phyloP scores from a whole-genome alignment of 2,113 vertebrate genomes.

The Chlorodrepanis virens region DNA sequence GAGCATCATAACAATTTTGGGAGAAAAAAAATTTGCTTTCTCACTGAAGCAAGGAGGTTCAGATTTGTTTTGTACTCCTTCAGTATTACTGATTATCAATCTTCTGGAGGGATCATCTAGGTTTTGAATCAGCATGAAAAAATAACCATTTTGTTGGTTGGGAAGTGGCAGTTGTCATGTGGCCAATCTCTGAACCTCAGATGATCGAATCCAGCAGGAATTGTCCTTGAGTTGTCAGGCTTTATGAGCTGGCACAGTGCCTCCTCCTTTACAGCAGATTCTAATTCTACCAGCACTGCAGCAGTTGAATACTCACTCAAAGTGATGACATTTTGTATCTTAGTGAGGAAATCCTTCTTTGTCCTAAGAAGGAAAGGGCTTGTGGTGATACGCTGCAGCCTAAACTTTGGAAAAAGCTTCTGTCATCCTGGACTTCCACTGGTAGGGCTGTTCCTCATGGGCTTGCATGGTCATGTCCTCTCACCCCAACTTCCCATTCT shows the following conservation, averaged over 20 bases:
- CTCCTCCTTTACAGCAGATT: background rate
- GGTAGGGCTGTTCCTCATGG: background rate
- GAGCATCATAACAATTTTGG: background rate
- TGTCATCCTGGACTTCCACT: background rate
- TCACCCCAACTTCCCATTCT: background rate
- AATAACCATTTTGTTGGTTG: background rate
- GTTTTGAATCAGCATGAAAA: background rate
- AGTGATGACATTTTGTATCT: background rate
- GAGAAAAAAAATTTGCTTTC: background rate
- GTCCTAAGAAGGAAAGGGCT: background rate
- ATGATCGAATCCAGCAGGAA: slow-evolving; percentile 11
- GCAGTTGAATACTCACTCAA: background rate
- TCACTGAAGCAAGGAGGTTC: background rate
- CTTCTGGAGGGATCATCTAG: background rate
- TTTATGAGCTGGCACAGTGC: background rate
- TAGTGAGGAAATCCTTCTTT: background rate
- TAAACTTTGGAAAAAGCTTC: background rate
- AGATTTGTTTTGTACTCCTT: background rate
- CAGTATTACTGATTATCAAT: background rate
- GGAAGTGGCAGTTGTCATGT: background rate
- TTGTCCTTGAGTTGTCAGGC: slow-evolving; percentile 30
- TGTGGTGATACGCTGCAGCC: background rate
- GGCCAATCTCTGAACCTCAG: background rate
- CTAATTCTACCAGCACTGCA: background rate
- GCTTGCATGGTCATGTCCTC: background rate